Evolutionary conservation across 2,888 invertebrate species (phyloP).

Genomic region (Aleiodes alternator): DNA sequence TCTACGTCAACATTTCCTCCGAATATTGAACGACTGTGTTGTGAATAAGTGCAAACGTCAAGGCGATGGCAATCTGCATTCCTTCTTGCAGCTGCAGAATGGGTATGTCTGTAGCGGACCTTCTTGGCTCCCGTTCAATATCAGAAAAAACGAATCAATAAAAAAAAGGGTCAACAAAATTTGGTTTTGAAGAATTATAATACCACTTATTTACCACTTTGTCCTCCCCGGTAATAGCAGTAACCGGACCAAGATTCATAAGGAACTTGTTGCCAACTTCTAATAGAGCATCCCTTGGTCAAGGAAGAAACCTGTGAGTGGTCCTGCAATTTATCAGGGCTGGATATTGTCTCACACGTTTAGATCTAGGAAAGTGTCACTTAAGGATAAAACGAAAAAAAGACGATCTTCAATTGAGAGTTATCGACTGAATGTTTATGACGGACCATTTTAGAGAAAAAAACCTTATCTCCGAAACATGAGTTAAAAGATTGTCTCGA

Average conservation of each 20-base stretch:
- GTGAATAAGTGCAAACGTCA: slow-evolving; percentile 88
- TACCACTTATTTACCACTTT: slow-evolving; percentile 24
- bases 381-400: slow-evolving; percentile 66
- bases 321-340: slow-evolving; percentile 91
- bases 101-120: slow-evolving; percentile 56
- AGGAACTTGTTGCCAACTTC: slow-evolving; percentile 89
- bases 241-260: slow-evolving; percentile 28
- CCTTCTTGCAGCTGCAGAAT: slow-evolving; percentile 76
- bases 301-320: slow-evolving; percentile 93
- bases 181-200: slow-evolving; percentile 18
- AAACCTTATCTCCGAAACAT: too few relatives aligned
- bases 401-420: too few relatives aligned
- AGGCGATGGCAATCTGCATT: slow-evolving; percentile 82
- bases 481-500: too few relatives aligned
- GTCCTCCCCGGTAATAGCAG: slow-evolving; percentile 3
- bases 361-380: slow-evolving; percentile 84
- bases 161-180: slow-evolving; percentile 17
- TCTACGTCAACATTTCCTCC: slow-evolving; percentile 84
- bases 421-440: too few relatives aligned
- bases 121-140: slow-evolving; percentile 63
- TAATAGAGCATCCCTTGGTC: slow-evolving; percentile 92
- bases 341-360: slow-evolving; percentile 91
- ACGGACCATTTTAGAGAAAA: too few relatives aligned
- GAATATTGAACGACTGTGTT: slow-evolving; percentile 87
- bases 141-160: slow-evolving; percentile 28